A percentile compares a stretch with the other conserved stretches of the same genome.
Evolutionary conservation across 2,888 invertebrate species (phyloP).

Genomic region (Epinotia bilunana): DNA sequence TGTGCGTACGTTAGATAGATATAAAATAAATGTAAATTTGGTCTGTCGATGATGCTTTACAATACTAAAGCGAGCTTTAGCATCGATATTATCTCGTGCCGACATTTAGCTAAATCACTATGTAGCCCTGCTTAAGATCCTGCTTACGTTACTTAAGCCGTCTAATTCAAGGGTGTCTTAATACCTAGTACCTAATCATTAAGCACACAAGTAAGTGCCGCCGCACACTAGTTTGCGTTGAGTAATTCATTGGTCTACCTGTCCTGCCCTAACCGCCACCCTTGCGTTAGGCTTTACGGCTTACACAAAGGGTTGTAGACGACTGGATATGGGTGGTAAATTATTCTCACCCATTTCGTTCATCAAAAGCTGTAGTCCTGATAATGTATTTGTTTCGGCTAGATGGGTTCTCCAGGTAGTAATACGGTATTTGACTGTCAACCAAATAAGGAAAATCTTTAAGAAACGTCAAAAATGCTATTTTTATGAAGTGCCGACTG

Average conservation of each 20-base stretch:
- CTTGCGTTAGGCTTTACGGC: slow-evolving; percentile 8
- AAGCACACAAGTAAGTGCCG: slow-evolving; percentile 18
- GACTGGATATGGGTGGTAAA: neutral
- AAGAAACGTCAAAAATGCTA: too few species aligned
- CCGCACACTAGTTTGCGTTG: slow-evolving; percentile 10
- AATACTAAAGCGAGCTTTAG: neutral
- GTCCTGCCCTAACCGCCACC: neutral
- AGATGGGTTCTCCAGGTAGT: neutral
- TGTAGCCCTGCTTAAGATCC: neutral
- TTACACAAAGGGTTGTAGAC: neutral
- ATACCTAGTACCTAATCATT: slow-evolving; percentile 11
- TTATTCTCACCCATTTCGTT: neutral
- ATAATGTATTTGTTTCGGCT: neutral
- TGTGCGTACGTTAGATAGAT: too few species aligned
- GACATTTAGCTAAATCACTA: neutral
- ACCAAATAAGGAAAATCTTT: too few species aligned
- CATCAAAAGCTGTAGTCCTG: neutral
- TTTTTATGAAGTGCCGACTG: too few species aligned
- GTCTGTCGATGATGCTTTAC: neutral
- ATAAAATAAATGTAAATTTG: too few species aligned
- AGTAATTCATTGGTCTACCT: slow-evolving; percentile 15
- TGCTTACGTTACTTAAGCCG: slow-evolving; percentile 6
- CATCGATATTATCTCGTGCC: neutral
- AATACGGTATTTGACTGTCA: neutral
- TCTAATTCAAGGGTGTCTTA: slow-evolving; percentile 18